These are phyloP conservation scores for Ectropis grisescens DNA, from an alignment of 1,140 invertebrate genomes.

Conservation along the genomic window DNA sequence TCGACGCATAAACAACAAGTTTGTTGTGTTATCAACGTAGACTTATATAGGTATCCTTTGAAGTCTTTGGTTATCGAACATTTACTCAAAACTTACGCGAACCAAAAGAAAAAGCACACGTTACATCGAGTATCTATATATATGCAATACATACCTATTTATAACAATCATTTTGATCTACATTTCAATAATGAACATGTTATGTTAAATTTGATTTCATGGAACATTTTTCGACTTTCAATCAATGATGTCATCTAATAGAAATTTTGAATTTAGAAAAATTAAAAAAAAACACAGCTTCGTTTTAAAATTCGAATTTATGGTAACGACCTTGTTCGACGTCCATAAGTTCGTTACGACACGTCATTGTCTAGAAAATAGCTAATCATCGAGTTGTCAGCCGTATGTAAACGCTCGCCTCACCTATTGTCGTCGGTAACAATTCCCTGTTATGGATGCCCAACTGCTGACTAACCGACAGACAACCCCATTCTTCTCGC, in stretches of 20 bases:
- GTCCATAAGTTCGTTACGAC: too few relatives aligned
- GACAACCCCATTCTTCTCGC: constrained; percentile 1
- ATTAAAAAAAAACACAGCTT: too few relatives aligned
- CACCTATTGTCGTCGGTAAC: constrained; percentile 37
- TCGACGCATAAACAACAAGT: not conserved
- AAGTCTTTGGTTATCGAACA: not conserved
- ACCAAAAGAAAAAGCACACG: not conserved
- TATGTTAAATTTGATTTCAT: too few relatives aligned
- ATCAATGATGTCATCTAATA: too few relatives aligned
- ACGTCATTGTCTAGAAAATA: constrained; percentile 30
- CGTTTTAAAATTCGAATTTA: too few relatives aligned
- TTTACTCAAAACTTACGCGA: too few relatives aligned
- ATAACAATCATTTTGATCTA: too few relatives aligned
- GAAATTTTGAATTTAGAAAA: too few relatives aligned
- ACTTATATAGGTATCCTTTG: not conserved
- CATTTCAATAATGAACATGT: too few relatives aligned
- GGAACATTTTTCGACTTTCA: too few relatives aligned
- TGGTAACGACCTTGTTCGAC: too few relatives aligned
- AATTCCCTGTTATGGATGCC: constrained; percentile 46
- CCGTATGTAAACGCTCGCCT: constrained; percentile 29
- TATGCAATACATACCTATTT: too few relatives aligned
- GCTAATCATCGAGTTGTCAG: constrained; percentile 23
- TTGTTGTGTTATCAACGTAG: not conserved
- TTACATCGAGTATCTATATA: not conserved
- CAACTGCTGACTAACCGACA: constrained; percentile 24